phyloP scores from a whole-genome alignment of 2,113 vertebrate genomes.

The Turnix velox region DNA sequence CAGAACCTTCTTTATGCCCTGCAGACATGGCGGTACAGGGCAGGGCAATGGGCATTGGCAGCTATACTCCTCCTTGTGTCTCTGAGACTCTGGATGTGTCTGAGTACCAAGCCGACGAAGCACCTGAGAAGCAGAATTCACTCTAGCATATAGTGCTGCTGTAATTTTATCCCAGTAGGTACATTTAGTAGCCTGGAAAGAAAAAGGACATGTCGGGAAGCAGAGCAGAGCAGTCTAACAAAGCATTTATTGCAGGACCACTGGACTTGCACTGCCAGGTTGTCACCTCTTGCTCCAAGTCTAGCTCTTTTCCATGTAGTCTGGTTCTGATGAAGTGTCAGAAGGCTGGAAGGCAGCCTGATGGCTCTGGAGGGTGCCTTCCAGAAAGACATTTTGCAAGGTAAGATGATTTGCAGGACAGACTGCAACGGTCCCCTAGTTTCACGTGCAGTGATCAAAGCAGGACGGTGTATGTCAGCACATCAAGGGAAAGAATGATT shows the following conservation, averaged over 20 bases:
- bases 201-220: not conserved
- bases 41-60: not conserved
- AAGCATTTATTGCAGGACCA: not conserved
- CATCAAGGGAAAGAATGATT: not conserved
- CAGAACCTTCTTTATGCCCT: not conserved
- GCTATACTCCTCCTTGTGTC: not conserved
- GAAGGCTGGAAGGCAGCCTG: not conserved
- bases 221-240: not conserved
- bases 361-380: not conserved
- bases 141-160: not conserved
- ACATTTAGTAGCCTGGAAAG: not conserved
- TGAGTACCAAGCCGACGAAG: not conserved
- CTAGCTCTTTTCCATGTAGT: not conserved
- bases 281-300: not conserved
- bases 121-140: not conserved
- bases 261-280: not conserved
- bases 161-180: not conserved
- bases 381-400: not conserved
- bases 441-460: not conserved
- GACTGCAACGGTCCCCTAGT: not conserved
- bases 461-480: not conserved
- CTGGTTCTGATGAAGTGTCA: not conserved
- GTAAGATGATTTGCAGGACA: not conserved
- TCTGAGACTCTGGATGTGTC: not conserved
- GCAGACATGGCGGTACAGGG: not conserved